Percentiles rank a stretch among this genome's conserved stretches.
Conservation (phyloP, 2,797 vertebrate species). For the Pseudomugil gertrudae region DNA sequence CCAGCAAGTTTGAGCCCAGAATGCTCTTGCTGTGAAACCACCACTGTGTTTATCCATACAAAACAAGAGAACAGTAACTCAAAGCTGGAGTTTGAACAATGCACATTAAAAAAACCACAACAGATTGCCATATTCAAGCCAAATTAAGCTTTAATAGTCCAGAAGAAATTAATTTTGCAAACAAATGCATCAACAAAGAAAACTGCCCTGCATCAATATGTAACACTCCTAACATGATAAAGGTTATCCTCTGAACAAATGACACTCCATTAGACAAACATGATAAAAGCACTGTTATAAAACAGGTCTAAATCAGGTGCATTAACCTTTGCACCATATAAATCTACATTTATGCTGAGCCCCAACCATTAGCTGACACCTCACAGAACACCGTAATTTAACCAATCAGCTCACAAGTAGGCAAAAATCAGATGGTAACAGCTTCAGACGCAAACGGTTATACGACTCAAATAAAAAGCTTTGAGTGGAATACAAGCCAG, state of each 20-base stretch:
- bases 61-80: conserved; percentile 8
- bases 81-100: not conserved
- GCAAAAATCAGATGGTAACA: conserved; percentile 10
- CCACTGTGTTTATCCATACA: not conserved
- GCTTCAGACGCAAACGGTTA: not conserved
- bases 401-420: conserved; percentile 22
- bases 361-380: conserved; percentile 41
- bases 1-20: not conserved
- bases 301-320: conserved; percentile 38
- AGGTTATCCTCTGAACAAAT: conserved; percentile 46
- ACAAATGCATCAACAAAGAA: conserved; percentile 38
- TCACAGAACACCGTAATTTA: conserved; percentile 23
- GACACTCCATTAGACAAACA: conserved; percentile 38
- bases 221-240: conserved; percentile 29
- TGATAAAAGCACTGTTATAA: conserved; percentile 56
- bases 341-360: conserved; percentile 34
- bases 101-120: conserved; percentile 10
- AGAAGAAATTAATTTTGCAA: conserved; percentile 28
- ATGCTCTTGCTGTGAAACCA: not conserved
- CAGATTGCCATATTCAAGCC: not conserved
- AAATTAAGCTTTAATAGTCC: conserved; percentile 5
- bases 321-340: conserved; percentile 59
- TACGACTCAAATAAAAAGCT: conserved; percentile 16
- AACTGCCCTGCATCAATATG: conserved; percentile 37
- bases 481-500: conserved; percentile 1